Conservation (phyloP, 2,888 invertebrate genomes). For the Beris morrisii region DNA sequence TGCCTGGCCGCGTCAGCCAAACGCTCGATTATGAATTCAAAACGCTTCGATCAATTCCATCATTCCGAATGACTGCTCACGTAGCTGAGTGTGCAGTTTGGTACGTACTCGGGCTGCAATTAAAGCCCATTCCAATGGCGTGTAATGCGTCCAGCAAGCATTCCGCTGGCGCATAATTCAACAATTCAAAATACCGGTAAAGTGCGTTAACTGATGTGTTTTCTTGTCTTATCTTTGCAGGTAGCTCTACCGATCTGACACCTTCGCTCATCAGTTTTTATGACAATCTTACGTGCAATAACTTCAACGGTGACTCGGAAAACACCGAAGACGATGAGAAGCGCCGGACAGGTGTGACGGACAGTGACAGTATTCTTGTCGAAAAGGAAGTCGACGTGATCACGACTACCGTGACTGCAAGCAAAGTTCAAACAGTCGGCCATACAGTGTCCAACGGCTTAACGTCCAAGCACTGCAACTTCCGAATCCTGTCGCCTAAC, state of each 20-base stretch:
- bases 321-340: conserved; percentile 48
- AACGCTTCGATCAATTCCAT: conserved; percentile 19
- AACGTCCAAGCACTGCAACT: conserved; percentile 46
- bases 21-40: conserved; percentile 28
- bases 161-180: too few relatives aligned
- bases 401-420: background rate
- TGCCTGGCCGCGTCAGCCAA: too few relatives aligned
- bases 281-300: conserved; percentile 68
- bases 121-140: too few relatives aligned
- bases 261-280: conserved; percentile 85
- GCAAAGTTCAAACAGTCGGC: conserved; percentile 21
- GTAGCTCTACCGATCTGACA: conserved; percentile 82
- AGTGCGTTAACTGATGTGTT: background rate
- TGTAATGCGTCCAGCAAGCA: too few relatives aligned
- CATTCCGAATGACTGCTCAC: background rate
- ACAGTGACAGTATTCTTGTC: background rate
- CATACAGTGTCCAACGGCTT: conserved; percentile 7
- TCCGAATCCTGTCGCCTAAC: conserved; percentile 56
- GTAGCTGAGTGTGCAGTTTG: too few relatives aligned
- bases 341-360: conserved; percentile 6
- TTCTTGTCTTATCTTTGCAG: conserved; percentile 61
- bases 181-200: background rate
- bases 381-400: conserved; percentile 29
- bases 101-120: too few relatives aligned
- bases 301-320: conserved; percentile 7